phyloP scores from a whole-genome alignment of 1,140 invertebrate species.

The Brachionus sp. region DNA sequence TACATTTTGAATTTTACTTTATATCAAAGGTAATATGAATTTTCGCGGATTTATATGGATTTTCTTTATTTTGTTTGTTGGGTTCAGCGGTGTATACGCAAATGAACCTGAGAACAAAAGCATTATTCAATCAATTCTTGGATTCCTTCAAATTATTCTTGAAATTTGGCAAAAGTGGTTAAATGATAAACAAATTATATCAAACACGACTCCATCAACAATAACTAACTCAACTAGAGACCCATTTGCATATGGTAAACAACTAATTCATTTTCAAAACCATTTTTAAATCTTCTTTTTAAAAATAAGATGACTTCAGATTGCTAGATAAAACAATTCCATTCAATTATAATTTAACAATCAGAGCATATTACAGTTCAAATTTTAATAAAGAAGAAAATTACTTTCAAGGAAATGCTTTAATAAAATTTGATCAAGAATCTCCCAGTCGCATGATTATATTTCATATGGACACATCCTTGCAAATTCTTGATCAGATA shows the following conservation, averaged over 20 bases:
- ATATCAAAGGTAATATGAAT: background rate
- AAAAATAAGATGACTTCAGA: background rate
- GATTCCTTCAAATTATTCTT: background rate
- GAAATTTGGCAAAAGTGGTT: background rate
- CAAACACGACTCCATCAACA: background rate
- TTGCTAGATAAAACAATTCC: background rate
- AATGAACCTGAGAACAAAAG: background rate
- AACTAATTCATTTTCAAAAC: background rate
- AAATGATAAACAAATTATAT: background rate
- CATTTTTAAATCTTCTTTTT: background rate
- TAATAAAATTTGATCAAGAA: background rate
- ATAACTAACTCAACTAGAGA: background rate
- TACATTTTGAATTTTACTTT: background rate
- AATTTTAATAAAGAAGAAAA: slow-evolving; percentile 22
- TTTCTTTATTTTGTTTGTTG: background rate
- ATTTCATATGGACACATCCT: slow-evolving; percentile 3
- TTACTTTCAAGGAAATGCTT: background rate
- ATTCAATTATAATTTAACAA: slow-evolving; percentile 26
- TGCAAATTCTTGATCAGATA: background rate
- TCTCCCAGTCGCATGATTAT: background rate
- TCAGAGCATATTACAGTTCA: slow-evolving; percentile 11
- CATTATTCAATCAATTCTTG: background rate
- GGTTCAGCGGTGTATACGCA: background rate
- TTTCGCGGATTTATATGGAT: background rate
- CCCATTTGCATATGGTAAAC: background rate